A percentile compares a stretch with the other conserved stretches of the same genome.
Conservation (phyloP, 2,797 vertebrate genomes). For the Bryconaethiops microstoma region DNA sequence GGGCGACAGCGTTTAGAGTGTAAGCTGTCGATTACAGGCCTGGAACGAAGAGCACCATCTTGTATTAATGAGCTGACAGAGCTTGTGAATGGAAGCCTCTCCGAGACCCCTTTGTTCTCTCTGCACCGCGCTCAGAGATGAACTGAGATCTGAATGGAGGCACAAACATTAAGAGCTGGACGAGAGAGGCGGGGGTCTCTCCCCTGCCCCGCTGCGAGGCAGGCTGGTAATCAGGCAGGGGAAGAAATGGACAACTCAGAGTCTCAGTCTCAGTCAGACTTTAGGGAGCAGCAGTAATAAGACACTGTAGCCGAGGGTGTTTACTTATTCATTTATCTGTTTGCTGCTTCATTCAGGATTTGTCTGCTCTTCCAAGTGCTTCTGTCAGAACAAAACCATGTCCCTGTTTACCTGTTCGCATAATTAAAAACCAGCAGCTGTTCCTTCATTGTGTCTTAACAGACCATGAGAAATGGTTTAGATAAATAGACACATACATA, state of each 20-base stretch:
- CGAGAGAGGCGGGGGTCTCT: not conserved
- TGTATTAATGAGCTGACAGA: constrained; percentile 48
- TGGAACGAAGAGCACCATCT: constrained; percentile 45
- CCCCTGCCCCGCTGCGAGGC: not conserved
- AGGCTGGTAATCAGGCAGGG: constrained; percentile 2
- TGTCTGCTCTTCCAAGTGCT: no score
- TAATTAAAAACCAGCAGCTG: no score
- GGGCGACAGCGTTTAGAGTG: constrained; percentile 40
- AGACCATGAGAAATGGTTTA: no score
- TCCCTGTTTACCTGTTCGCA: no score
- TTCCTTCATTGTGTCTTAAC: no score
- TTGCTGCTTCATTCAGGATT: not conserved
- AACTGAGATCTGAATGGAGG: constrained; percentile 44
- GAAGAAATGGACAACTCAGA: not conserved
- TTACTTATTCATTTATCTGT: constrained; percentile 1
- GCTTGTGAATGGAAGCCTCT: constrained; percentile 19
- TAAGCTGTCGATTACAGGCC: constrained; percentile 47
- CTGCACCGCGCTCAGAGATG: constrained; percentile 21
- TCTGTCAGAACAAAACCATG: no score
- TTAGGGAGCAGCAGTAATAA: not conserved
- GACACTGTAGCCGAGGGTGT: not conserved
- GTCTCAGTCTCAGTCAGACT: constrained; percentile 7
- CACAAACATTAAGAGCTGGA: constrained; percentile 9
- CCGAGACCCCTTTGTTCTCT: constrained; percentile 39
- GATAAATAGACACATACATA: no score